These are phyloP conservation scores for Hippocampus barbouri DNA, from an alignment of 2,113 vertebrate genomes.

Conservation along the genomic window DNA sequence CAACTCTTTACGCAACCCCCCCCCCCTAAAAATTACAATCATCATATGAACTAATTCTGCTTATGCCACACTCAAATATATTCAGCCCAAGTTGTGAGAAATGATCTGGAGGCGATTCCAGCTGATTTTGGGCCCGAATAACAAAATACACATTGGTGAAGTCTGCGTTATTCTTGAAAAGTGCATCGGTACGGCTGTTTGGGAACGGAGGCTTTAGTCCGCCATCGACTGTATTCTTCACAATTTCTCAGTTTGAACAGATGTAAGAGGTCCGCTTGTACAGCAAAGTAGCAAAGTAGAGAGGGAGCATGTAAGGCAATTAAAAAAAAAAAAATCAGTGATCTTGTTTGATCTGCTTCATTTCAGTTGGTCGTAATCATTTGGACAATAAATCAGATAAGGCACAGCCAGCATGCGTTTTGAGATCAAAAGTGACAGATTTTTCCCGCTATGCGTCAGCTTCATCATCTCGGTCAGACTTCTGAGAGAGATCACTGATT, in stretches of 20 bases:
- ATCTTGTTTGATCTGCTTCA: constrained; percentile 57
- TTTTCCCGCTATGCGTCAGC: constrained; percentile 55
- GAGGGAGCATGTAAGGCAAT: constrained; percentile 58
- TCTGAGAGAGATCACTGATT: constrained; percentile 58
- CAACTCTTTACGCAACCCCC: too few species aligned
- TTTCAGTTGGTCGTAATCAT: constrained; percentile 61
- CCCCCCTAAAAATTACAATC: too few species aligned
- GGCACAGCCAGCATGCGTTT: constrained; percentile 54
- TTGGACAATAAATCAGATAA: constrained; percentile 63
- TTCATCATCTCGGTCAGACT: constrained; percentile 58
- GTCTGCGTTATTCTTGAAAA: constrained; percentile 2
- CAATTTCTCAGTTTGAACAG: constrained; percentile 37
- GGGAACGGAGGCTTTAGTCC: constrained; percentile 19
- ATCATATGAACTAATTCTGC: too few species aligned
- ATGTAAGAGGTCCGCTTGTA: constrained; percentile 19
- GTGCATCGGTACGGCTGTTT: constrained; percentile 5
- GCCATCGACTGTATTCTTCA: constrained; percentile 14
- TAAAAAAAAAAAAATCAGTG: constrained; percentile 40
- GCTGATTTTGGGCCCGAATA: not conserved
- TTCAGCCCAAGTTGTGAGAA: not conserved
- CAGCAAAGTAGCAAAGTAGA: constrained; percentile 42
- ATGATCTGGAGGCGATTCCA: not conserved
- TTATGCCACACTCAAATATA: not conserved
- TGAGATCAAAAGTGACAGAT: constrained; percentile 65
- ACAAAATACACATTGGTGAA: not conserved